A percentile compares a stretch with the other conserved stretches of the same genome.
phyloP scores from a whole-genome alignment of 2,888 invertebrate species.

The Dicroscelio sp. region DNA sequence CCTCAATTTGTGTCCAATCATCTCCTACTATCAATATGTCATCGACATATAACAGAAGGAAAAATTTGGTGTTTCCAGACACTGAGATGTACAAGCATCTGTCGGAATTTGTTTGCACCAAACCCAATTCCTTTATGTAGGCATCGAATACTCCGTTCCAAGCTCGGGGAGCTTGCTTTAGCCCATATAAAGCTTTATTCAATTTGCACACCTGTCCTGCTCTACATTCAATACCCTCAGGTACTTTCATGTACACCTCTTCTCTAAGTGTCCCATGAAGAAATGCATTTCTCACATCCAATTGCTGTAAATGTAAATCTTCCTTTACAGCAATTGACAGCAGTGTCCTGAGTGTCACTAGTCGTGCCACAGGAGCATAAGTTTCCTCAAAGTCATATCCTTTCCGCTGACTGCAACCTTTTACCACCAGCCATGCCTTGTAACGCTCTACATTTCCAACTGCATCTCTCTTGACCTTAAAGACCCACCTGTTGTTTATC shows the following conservation, averaged over 20 bases:
- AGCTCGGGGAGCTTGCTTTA: slow-evolving; percentile 86
- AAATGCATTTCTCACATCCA: slow-evolving; percentile 88
- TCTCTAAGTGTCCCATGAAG: slow-evolving; percentile 85
- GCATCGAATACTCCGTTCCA: slow-evolving; percentile 85
- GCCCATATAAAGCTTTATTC: slow-evolving; percentile 86
- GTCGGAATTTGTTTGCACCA: slow-evolving; percentile 81
- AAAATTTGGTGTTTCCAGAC: slow-evolving; percentile 54
- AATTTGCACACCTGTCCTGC: slow-evolving; percentile 82
- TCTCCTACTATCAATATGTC: slow-evolving; percentile 85
- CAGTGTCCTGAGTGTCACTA: neutral
- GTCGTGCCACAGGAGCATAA: slow-evolving; percentile 85
- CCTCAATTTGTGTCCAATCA: slow-evolving; percentile 64
- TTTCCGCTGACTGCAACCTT: slow-evolving; percentile 75
- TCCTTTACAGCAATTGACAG: slow-evolving; percentile 42
- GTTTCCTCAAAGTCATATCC: slow-evolving; percentile 86
- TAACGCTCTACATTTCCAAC: slow-evolving; percentile 71
- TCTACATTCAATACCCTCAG: slow-evolving; percentile 52
- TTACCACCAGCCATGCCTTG: slow-evolving; percentile 85
- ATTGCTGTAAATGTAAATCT: slow-evolving; percentile 73
- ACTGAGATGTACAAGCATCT: slow-evolving; percentile 83
- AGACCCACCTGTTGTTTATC: slow-evolving; percentile 70
- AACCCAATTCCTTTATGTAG: slow-evolving; percentile 76
- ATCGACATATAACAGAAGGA: slow-evolving; percentile 86
- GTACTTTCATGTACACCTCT: slow-evolving; percentile 84
- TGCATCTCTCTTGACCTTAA: slow-evolving; percentile 75